Percentiles rank a stretch among this genome's conserved stretches.
phyloP scores from a whole-genome alignment of 1,140 invertebrate genomes.

The Colletes gigas region DNA sequence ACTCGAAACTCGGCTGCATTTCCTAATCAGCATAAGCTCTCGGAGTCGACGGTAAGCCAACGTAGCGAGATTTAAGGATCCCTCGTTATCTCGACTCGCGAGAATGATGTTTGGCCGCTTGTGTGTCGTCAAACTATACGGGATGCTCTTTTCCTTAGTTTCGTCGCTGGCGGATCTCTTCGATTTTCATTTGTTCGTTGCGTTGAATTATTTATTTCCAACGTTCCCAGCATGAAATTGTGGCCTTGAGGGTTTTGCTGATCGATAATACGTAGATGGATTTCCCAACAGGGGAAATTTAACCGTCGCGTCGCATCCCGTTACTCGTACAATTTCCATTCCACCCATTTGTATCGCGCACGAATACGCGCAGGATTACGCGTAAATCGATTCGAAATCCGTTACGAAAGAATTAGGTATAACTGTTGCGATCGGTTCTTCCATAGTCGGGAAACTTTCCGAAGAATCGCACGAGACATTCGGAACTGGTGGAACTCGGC shows the following conservation, averaged over 20 bases:
- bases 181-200: background rate
- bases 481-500: background rate
- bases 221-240: background rate
- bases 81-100: conserved; percentile 20
- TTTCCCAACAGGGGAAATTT: conserved; percentile 1
- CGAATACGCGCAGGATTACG: too few species aligned
- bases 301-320: background rate
- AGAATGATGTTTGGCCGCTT: conserved; percentile 2
- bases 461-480: background rate
- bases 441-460: too few species aligned
- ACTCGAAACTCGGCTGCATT: conserved; percentile 7
- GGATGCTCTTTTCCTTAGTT: background rate
- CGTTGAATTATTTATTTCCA: conserved; percentile 14
- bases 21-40: conserved; percentile 34
- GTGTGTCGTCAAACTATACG: background rate
- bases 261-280: conserved; percentile 21
- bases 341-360: background rate
- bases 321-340: conserved; percentile 4
- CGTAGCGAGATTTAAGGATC: conserved; percentile 17
- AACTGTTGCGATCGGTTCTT: too few species aligned
- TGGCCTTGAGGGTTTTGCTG: background rate
- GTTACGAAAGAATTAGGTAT: too few species aligned
- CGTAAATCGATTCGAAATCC: too few species aligned
- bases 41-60: conserved; percentile 23
- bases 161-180: too few species aligned